Evolutionary conservation across 2,888 invertebrate genomes (phyloP), one percentile per base, ranked within the genome.

Genomic region (Acrocera orbiculus): DNA sequence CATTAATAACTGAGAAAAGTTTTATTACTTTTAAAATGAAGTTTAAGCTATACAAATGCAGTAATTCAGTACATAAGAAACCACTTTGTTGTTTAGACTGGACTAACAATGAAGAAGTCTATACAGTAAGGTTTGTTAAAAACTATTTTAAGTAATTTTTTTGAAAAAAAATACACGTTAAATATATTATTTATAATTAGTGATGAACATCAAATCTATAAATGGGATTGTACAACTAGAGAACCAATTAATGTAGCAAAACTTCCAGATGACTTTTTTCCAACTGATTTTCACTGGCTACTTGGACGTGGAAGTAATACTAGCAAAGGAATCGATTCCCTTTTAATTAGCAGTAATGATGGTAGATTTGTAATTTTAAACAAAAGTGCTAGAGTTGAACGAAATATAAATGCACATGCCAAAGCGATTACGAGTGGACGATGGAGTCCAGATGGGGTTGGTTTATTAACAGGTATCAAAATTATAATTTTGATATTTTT

Each of bases 391-490:
- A 70, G 93, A 17, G 76, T 93, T 36, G 98, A 99, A 56, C 85
- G 92, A 54, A 79, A 73, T 41, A 79, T 95, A 0, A 81, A 83
- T 26, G 96, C 90, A 13, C 98, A 98, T 53, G 76, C 78, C 52
- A 77, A 90, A 2, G 93, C 96, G 9, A 80, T 89, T 37, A 66
- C 92, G 15, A 70, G 77, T 31, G 86, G 85, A 2, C 73, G 80
- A 48, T 98, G 96, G 96, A 90, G 87, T 57, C 78, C 78, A 34
- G 95, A 95, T 61, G 96, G 92, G 4, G 79, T 87, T 17, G 86
- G 92, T n/a, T 67, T 99, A 28, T 64, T 93, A 10, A 93, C 57
- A 24, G 39, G 32, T 37, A 22, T 22, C 4, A 5, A 19, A 19
- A 19, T 8, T n/a, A n/a, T n/a, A n/a, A n/a, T n/a, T n/a, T n/a